Percentiles rank a stretch among this genome's conserved stretches.
Conservation (phyloP, 2,888 invertebrate genomes). For the Petrolisthes cinctipes region DNA sequence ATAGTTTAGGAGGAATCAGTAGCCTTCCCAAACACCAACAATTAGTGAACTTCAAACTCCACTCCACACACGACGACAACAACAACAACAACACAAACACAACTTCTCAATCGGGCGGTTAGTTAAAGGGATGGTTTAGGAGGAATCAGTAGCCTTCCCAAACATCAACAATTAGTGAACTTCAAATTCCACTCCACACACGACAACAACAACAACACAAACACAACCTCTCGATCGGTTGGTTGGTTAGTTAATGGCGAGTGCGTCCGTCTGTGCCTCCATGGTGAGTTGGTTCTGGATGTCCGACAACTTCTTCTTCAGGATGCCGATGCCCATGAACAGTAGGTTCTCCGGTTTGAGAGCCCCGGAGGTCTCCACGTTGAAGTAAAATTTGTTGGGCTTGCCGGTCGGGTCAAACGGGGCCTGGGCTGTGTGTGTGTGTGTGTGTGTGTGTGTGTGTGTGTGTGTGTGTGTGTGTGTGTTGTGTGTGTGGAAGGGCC, state of each 20-base stretch:
- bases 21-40: too few relatives aligned
- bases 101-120: background rate
- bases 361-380: slow-evolving; percentile 95
- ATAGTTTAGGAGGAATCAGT: too few relatives aligned
- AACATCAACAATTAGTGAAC: background rate
- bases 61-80: too few relatives aligned
- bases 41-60: too few relatives aligned
- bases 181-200: background rate
- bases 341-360: slow-evolving; percentile 97
- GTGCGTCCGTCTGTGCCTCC: slow-evolving; percentile 86
- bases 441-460: background rate
- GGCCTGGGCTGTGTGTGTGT: slow-evolving; percentile 75
- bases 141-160: too few relatives aligned
- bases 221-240: background rate
- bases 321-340: slow-evolving; percentile 89
- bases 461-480: background rate
- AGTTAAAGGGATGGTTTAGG: too few relatives aligned
- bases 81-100: background rate
- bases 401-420: slow-evolving; percentile 94
- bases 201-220: too few relatives aligned
- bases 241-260: slow-evolving; percentile 55
- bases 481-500: background rate
- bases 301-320: slow-evolving; percentile 96
- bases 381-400: slow-evolving; percentile 96
- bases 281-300: slow-evolving; percentile 92